These are phyloP conservation scores for Coranthus polyacanthus DNA, from an alignment of 2,797 vertebrate species.

Conservation along the genomic window DNA sequence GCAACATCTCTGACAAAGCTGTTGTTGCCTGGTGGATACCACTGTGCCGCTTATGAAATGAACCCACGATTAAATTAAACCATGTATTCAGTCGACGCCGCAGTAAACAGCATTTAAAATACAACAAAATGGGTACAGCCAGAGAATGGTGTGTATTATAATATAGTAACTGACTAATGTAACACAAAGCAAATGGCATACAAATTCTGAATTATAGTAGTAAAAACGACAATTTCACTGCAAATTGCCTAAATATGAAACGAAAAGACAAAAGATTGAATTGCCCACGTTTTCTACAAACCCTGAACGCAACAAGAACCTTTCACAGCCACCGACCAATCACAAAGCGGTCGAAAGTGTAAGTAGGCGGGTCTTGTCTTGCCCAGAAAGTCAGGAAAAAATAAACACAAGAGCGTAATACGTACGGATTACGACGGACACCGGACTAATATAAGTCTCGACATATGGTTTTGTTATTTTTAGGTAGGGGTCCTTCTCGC, in stretches of 20 bases:
- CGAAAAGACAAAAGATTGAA: not conserved
- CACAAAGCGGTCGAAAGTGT: not conserved
- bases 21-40: not conserved
- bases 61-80: not conserved
- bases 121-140: too few relatives aligned
- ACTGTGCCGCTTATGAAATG: not conserved
- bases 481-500: slow-evolving; percentile 7
- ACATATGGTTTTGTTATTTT: not conserved
- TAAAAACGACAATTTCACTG: too few relatives aligned
- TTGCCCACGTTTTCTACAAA: not conserved
- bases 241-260: not conserved
- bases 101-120: too few relatives aligned
- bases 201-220: too few relatives aligned
- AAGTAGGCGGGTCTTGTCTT: not conserved
- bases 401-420: not conserved
- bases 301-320: fast-evolving
- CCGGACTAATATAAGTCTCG: too few relatives aligned
- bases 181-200: too few relatives aligned
- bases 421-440: not conserved
- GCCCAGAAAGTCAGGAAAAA: not conserved
- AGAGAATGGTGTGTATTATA: too few relatives aligned
- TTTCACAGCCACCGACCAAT: slow-evolving; percentile 42
- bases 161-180: too few relatives aligned
- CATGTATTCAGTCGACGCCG: too few relatives aligned
- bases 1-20: not conserved